Percentiles rank a stretch among this genome's conserved stretches.
These are phyloP conservation scores for Lophura nycthemera DNA, from an alignment of 2,113 vertebrate genomes.

Conservation along the genomic window DNA sequence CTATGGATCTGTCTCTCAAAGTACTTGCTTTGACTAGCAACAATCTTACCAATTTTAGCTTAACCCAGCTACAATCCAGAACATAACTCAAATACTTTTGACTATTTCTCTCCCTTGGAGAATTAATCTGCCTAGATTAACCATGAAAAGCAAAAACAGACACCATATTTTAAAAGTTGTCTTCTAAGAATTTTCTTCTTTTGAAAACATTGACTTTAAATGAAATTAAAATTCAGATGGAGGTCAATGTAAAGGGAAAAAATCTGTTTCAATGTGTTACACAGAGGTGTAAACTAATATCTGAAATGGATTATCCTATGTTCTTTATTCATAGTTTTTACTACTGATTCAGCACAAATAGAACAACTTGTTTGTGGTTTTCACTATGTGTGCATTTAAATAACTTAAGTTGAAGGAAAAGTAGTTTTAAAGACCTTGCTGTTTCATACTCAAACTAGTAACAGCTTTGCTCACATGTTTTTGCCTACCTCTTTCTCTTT, in stretches of 20 bases:
- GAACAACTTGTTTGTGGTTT: background rate
- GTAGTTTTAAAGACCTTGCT: background rate
- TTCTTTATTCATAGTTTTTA: background rate
- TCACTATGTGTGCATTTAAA: background rate
- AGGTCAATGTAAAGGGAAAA: background rate
- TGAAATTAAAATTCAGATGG: background rate
- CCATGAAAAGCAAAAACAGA: background rate
- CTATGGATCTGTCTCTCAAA: background rate
- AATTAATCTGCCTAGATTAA: background rate
- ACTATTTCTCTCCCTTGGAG: background rate
- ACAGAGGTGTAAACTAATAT: background rate
- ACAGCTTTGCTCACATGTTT: background rate
- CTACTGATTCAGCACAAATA: background rate
- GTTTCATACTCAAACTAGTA: background rate
- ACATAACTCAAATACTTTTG: background rate
- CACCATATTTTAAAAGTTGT: fast-evolving
- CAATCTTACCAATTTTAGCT: background rate
- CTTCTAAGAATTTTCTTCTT: background rate
- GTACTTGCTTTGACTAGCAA: background rate
- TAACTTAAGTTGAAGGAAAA: background rate
- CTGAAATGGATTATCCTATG: background rate
- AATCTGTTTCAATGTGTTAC: fast-evolving
- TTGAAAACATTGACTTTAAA: background rate
- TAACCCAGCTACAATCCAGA: background rate
- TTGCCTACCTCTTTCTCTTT: conserved; percentile 78